Base-by-base conservation (phyloP, 2,113 vertebrate species). In the Setophaga coronata region DNA sequence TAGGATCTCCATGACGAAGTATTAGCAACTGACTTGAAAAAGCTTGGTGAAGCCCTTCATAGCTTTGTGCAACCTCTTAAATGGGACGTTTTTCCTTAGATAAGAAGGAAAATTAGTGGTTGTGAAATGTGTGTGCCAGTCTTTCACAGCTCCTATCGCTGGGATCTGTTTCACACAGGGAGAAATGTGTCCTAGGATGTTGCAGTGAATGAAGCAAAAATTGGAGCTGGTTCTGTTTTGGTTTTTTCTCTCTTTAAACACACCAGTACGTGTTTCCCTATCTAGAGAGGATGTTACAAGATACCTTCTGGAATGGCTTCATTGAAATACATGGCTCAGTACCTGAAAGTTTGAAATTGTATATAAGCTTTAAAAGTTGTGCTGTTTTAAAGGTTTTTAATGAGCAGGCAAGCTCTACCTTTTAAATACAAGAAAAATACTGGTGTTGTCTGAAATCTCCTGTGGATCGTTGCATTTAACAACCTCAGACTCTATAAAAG, bases 231-330 rank as follows among this genome's bases (percentile, higher is more conserved):
- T 25, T 60, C 34, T 36, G 2, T 21, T 43, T 51, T 18, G 25
- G 13, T 65, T 85, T 85, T 85, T n/a, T 36, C 13, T 45, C 12
- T 45, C 16, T 69, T 62, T 65, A 36, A n/a, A 66, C 14, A 64
- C n/a, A 71, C 6, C 8, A 67, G 24, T 33, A 40, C 0, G 0
- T 26, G 23, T 56, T 78, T 83, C 48, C 5, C 2, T 43, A 2
- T 29, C 51, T 71, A 85, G 47, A 66, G 56, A n/a, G 57, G n/a
- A 6, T 21, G 14, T 66, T 60, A 1, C 0, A 43, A 64, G 31
- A 8, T 42, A 81, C 20, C 28, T 77, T 56, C 29, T 70, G 4
- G 36, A 43, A 45, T 60, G 34, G 26, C 20, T 57, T 77, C 38
- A 80, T 62, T 65, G 25, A 77, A 47, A 51, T 66, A 25, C 20